Evolutionary conservation across 2,888 invertebrate species (phyloP), one percentile per base, ranked within the genome.

Genomic region (Andrena marginata): DNA sequence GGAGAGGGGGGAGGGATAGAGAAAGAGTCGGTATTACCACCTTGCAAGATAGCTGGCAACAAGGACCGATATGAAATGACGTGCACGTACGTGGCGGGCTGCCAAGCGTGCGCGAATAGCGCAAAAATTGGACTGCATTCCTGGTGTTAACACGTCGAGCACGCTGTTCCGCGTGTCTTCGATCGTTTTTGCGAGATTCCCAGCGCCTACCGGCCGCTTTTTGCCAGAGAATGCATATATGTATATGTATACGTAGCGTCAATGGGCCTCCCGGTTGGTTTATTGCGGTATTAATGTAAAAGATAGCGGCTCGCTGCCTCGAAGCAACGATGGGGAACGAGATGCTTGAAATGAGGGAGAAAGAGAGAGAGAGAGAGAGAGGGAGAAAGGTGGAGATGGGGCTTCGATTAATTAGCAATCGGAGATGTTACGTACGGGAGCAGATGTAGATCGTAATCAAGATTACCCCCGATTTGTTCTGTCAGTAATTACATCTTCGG

Each of bases 41-140:
- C 80, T 87, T 65, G 77, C 76, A 23, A 85, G 78, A 75, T 79
- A 79, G 62, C 77, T 20, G 64, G 77, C 63, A 77, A 79, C 86
- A 73, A 89, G 87, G 89, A 73, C 76, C 85, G 79, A 85, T 85
- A 78, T 74, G 75, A 85, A 83, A 84, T 72, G 77, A 80, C 81
- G 77, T 75, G 78, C 87, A 81, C 73, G 89, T 85, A 81, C 67
- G 67, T 80, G 80, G 87, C 82, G 81, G 77, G 78, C 67, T 80
- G 85, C 85, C 83, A 87, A 64, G 70, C 71, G 56, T 72, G 78
- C 67, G 70, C 35, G 67, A 71, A 77, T 78, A 70, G 84, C n/a
- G 82, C 67, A 89, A 89, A 90, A 90, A 90, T 91, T 80, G 83
- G 70, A 82, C 87, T 54, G 88, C 90, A 90, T 91, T 91, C 90